Evolutionary conservation across 2,888 invertebrate genomes (phyloP).

Genomic region (Hololepta plana): DNA sequence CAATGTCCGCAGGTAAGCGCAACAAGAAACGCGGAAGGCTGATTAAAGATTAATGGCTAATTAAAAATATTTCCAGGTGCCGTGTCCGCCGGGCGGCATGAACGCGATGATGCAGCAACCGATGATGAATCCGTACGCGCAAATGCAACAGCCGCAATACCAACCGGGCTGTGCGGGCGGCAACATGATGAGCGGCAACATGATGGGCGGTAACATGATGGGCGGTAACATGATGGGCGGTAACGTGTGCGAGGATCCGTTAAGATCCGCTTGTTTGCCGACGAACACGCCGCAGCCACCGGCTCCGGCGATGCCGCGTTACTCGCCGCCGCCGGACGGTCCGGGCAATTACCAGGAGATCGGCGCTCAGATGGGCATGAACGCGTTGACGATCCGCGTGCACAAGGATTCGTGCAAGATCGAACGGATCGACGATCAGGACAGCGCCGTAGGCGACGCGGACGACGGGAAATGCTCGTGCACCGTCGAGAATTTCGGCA

Average conservation of each 20-base stretch:
- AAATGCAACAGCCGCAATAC: too few species aligned
- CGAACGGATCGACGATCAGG: conserved; percentile 27
- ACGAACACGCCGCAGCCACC: too few species aligned
- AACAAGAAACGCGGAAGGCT: too few species aligned
- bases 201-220: conserved; percentile 14
- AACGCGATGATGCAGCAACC: too few species aligned
- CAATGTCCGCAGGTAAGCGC: conserved; percentile 7
- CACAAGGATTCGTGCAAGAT: conserved; percentile 35
- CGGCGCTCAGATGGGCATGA: conserved; percentile 43
- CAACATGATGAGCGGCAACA: conserved; percentile 26
- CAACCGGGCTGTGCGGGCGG: conserved; percentile 1
- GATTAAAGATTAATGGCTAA: too few species aligned
- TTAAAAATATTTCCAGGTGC: too few species aligned
- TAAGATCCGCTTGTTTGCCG: too few species aligned
- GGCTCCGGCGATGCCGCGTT: too few species aligned
- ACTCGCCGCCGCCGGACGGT: conserved; percentile 9
- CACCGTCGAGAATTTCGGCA: conserved; percentile 11
- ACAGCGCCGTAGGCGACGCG: conserved; percentile 18
- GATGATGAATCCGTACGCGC: too few species aligned
- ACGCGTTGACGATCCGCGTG: conserved; percentile 44
- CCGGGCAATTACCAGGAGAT: conserved; percentile 41
- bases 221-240: too few species aligned
- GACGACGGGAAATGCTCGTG: conserved; percentile 23
- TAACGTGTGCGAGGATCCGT: too few species aligned
- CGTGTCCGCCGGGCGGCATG: neutral